Base-by-base conservation (phyloP, 2,888 invertebrate genomes). In the Pogonocherus hispidulus region DNA sequence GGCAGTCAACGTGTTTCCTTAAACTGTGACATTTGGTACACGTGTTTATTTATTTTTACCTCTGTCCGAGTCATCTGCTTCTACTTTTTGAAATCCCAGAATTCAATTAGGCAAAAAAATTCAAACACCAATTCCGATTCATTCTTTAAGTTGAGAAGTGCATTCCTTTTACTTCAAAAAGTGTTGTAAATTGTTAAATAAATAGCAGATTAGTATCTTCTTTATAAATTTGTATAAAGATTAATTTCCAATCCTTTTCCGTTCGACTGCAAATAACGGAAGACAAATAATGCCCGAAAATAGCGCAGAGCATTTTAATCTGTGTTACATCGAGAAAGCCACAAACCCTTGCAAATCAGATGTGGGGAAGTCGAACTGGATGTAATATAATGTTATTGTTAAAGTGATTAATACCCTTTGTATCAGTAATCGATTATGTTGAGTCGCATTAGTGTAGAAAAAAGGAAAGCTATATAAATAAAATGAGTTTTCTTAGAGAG, bases 371-470 rank as follows among this genome's bases (percentile, higher is more conserved):
- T 35, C 35, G 57, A 65, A 49, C 27, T n/a, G 49, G 22, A 65
- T 49, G 63, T 60, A 70, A 70, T 73, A 66, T 69, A 69, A 66
- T 68, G 71, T 68, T 68, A 68, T 71, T 73, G 71, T 73, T 70
- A 59, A 67, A 62, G 66, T 74, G 74, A 74, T 74, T 74, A 74
- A 72, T 67, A 66, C 56, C 59, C 66, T 66, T 70, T 73, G 69
- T 73, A 64, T 63, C 66, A 63, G 23, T 60, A 71, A 70, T 74
- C 69, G 73, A 70, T 69, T 68, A 71, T 71, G 46, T 41, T 41
- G 60, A 55, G 54, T 60, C 62, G 66, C 23, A 47, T 27, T 41
- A 20, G 64, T 57, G 27, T 63, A 63, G 57, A 66, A 69, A 65
- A 63, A 66, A 57, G 55, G 52, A 57, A 70, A 60, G 57, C 57